phyloP scores from a whole-genome alignment of 1,140 invertebrate genomes.

The Drosophila paulistorum region DNA sequence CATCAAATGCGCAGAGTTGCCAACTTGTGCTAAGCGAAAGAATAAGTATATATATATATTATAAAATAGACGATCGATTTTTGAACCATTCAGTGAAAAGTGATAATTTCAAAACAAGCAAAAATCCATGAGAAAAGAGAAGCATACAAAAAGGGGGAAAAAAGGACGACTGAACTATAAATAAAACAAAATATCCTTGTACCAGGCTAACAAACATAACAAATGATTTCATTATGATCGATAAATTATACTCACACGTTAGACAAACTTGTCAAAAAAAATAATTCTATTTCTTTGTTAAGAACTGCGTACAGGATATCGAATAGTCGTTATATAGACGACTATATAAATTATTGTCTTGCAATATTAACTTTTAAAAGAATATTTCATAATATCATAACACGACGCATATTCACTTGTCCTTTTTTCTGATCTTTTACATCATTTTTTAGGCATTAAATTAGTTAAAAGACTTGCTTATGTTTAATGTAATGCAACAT shows the following conservation, averaged over 20 bases:
- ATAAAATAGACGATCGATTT: background rate
- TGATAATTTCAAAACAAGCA: conserved; percentile 20
- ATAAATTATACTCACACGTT: background rate
- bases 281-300: background rate
- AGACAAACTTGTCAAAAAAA: background rate
- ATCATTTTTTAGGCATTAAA: background rate
- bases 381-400: conserved; percentile 12
- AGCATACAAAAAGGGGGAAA: conserved; percentile 33
- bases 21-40: conserved; percentile 16
- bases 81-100: conserved; percentile 2
- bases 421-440: conserved; percentile 49
- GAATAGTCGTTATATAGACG: conserved; percentile 11
- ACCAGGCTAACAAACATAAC: background rate
- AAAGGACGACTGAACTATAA: conserved; percentile 54
- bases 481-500: conserved; percentile 13
- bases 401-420: conserved; percentile 48
- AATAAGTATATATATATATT: conserved; percentile 9
- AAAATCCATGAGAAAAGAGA: conserved; percentile 10
- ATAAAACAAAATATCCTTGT: conserved; percentile 9
- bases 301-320: conserved; percentile 10
- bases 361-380: conserved; percentile 24
- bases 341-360: conserved; percentile 18
- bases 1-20: conserved; percentile 21
- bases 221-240: background rate
- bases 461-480: conserved; percentile 26